These are phyloP conservation scores for Gymnoscopelus braueri DNA, from an alignment of 2,797 vertebrate species.

Conservation along the genomic window DNA sequence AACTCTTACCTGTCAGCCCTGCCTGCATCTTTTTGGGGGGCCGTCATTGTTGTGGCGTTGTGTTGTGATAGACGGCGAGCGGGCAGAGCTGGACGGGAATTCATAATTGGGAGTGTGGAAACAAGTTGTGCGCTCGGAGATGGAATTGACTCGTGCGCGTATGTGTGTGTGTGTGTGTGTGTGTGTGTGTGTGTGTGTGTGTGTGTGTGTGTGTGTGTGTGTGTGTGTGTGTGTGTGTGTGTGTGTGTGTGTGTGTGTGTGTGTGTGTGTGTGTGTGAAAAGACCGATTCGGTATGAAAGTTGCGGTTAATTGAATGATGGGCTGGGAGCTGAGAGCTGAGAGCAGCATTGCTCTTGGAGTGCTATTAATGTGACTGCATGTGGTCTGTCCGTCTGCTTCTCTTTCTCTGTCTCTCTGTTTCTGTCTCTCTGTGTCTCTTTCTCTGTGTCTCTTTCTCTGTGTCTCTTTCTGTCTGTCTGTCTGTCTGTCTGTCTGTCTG, in stretches of 20 bases:
- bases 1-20: constrained; percentile 75
- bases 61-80: constrained; percentile 57
- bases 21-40: constrained; percentile 49
- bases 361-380: constrained; percentile 7
- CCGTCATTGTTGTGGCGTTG: constrained; percentile 65
- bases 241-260: too few relatives aligned
- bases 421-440: background rate
- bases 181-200: too few relatives aligned
- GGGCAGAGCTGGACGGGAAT: constrained; percentile 53
- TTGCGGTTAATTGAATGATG: constrained; percentile 54
- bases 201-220: too few relatives aligned
- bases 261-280: too few relatives aligned
- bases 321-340: constrained; percentile 11
- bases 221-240: too few relatives aligned
- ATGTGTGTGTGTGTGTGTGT: too few relatives aligned
- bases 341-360: constrained; percentile 18
- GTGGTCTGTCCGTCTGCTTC: background rate
- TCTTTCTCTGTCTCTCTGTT: background rate
- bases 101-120: constrained; percentile 54
- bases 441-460: background rate
- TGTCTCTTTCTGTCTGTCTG: constrained; percentile 30
- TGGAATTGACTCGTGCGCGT: constrained; percentile 15
- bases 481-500: background rate
- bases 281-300: too few relatives aligned
- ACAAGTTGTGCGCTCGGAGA: constrained; percentile 43